Evolutionary conservation across 1,140 invertebrate species (phyloP), one percentile per base, ranked within the genome.

Genomic region (Ostrea denselamellosa): DNA sequence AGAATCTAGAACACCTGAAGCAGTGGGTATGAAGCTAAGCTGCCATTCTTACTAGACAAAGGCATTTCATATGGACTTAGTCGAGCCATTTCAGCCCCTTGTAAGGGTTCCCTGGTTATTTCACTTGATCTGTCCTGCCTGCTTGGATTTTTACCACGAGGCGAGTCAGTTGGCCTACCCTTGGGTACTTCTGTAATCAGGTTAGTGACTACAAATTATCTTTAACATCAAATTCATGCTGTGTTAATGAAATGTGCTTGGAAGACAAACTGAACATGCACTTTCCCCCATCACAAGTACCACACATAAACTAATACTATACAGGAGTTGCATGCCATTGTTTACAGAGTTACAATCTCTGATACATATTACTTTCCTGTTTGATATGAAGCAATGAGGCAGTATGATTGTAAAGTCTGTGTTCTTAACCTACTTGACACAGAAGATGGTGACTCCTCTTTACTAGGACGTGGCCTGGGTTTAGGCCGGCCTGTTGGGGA

Each of bases 191-290:
- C 68, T 77, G 68, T 34, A 77, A 77, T 28, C 68, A 77, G 68
- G 56, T 62, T 62, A 62, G 56, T 62, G 56, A 19, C 56, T 62
- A 62, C 34, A 44, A 44, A 44, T 44, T 44, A 44, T 44, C 34
- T 44, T 44, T 44, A 14, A 62, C 17, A 62, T 62, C 56, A 62
- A 62, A 62, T 19, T n/a, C 56, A 62, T 62, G 56, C 56, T n/a
- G n/a, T 17, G 3, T 62, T 19, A 81, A 22, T 8, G 25, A 51
- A 14, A 51, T 28, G 44, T 81, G 25, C 71, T 51, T 34, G n/a
- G 34, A 44, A 44, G 34, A 81, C 71, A 81, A 81, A 81, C 44
- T 83, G 19, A 12, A 83, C 82, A 83, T 53, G 82, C 68, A 77
- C 2, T 28, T 77, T 14, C 22, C 34, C 14, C 22, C 19, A 17